Evolutionary conservation across 2,888 invertebrate genomes (phyloP).

Genomic region (Hipparchia semele): DNA sequence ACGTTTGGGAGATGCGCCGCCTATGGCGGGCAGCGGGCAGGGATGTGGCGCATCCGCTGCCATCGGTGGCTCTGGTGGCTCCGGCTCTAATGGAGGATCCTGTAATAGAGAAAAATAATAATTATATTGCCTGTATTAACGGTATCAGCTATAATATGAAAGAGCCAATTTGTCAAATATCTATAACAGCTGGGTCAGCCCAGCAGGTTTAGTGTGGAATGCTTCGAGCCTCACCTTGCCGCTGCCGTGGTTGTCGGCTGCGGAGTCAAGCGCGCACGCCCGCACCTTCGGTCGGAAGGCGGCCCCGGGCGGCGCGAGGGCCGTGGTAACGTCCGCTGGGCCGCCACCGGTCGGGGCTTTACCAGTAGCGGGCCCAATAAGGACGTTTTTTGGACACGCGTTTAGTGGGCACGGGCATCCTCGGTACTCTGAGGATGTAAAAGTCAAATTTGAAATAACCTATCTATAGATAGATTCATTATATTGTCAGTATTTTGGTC

Average conservation of each 20-base stretch:
- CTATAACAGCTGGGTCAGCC: no score
- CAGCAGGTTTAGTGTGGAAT: neutral
- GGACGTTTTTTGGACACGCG: slow-evolving; percentile 99
- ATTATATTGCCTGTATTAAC: neutral
- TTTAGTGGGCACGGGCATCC: slow-evolving; percentile 95
- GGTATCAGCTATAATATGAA: neutral
- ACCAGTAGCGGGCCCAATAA: slow-evolving; percentile 99
- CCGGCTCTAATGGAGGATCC: slow-evolving; percentile 71
- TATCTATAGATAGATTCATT: neutral
- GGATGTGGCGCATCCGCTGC: slow-evolving; percentile 71
- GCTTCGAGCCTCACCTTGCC: slow-evolving; percentile 63
- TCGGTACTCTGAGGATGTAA: slow-evolving; percentile 66
- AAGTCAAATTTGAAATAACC: slow-evolving; percentile 29
- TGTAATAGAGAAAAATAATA: slow-evolving; percentile 41
- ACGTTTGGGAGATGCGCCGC: slow-evolving; percentile 75
- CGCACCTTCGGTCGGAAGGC: slow-evolving; percentile 80
- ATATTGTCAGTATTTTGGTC: no score
- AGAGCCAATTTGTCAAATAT: neutral
- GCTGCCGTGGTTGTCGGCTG: slow-evolving; percentile 72
- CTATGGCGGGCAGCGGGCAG: slow-evolving; percentile 68
- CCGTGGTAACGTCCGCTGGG: slow-evolving; percentile 70
- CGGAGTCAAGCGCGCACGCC: slow-evolving; percentile 71
- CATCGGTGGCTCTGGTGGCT: slow-evolving; percentile 65
- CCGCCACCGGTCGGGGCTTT: slow-evolving; percentile 91
- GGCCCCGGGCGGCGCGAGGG: slow-evolving; percentile 77